These are phyloP conservation scores for Maconellicoccus hirsutus DNA, from an alignment of 1,140 invertebrate species.

Conservation along the genomic window DNA sequence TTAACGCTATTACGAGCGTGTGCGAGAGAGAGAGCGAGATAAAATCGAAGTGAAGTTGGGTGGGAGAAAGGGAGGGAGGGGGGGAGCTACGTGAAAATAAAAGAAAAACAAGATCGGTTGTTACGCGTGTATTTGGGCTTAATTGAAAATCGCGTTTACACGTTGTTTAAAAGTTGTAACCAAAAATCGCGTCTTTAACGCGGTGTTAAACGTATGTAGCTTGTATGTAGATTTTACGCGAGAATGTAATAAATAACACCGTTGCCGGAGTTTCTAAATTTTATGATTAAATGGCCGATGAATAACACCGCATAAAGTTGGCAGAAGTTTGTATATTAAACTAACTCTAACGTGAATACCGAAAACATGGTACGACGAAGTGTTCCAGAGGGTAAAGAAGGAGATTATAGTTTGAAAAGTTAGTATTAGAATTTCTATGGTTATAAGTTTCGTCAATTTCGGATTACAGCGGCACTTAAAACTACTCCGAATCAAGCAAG, in stretches of 20 bases:
- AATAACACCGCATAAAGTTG: background rate
- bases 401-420: conserved; percentile 9
- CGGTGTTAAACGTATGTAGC: background rate
- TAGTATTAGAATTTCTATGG: conserved; percentile 9
- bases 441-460: conserved; percentile 9
- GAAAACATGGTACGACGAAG: conserved; percentile 7
- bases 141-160: no score
- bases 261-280: background rate
- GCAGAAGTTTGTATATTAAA: conserved; percentile 4
- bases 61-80: no score
- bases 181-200: background rate
- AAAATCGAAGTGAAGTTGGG: no score
- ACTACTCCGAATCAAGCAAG: background rate
- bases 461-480: conserved; percentile 6
- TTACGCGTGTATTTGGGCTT: no score
- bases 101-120: no score
- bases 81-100: no score
- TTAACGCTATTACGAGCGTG: no score
- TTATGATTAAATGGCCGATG: conserved; percentile 8
- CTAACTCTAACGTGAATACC: background rate
- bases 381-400: conserved; percentile 3
- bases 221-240: no score
- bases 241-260: conserved; percentile 5
- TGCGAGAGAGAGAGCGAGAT: no score
- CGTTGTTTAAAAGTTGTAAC: background rate